Conservation (phyloP, 2,888 invertebrate genomes). For the Nudaria mundana region DNA sequence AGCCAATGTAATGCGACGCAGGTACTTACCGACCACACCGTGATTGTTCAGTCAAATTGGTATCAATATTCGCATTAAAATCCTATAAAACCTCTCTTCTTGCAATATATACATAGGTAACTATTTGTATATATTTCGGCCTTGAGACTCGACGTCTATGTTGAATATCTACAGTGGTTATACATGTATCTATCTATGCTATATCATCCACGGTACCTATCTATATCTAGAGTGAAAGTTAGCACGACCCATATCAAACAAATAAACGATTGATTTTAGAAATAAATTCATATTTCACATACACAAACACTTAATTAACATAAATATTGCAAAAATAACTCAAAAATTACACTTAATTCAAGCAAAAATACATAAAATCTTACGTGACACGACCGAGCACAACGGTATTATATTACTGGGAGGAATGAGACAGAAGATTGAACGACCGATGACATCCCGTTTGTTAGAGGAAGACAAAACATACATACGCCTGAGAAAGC, state of each 20-base stretch:
- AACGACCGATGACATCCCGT: conserved; percentile 62
- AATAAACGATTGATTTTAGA: conserved; percentile 36
- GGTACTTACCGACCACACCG: conserved; percentile 40
- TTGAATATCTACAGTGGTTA: conserved; percentile 72
- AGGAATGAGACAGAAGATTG: conserved; percentile 70
- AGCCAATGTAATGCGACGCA: conserved; percentile 28
- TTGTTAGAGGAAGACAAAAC: conserved; percentile 66
- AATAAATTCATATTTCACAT: conserved; percentile 41
- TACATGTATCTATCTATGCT: conserved; percentile 60
- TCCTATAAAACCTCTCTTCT: conserved; percentile 55
- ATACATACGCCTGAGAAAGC: conserved; percentile 75
- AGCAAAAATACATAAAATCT: conserved; percentile 77
- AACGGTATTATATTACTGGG: conserved; percentile 81
- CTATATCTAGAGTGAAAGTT: conserved; percentile 80
- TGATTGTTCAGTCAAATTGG: conserved; percentile 33
- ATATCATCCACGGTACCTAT: conserved; percentile 69
- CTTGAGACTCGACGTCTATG: conserved; percentile 77
- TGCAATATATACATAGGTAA: conserved; percentile 56
- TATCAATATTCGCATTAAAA: conserved; percentile 48
- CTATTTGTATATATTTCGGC: conserved; percentile 78
- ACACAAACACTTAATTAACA: conserved; percentile 45
- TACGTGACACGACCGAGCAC: conserved; percentile 81
- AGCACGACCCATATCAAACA: conserved; percentile 68
- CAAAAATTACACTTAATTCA: conserved; percentile 54
- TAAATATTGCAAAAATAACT: conserved; percentile 47